Percentiles rank a stretch among this genome's conserved stretches.
Conservation (phyloP, 2,113 vertebrate species). For the Dryoscopus gambensis region DNA sequence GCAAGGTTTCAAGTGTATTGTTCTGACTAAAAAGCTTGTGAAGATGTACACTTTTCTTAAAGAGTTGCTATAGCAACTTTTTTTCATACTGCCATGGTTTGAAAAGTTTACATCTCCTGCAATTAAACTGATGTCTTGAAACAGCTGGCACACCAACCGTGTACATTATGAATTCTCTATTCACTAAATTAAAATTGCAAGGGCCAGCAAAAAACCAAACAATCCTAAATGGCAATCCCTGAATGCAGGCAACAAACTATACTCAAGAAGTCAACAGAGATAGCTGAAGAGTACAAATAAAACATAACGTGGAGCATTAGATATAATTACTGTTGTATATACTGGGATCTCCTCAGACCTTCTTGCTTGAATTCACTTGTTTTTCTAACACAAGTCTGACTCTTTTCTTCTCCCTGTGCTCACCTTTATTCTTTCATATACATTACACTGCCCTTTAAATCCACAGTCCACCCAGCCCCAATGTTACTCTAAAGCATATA, state of each 20-base stretch:
- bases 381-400: not conserved
- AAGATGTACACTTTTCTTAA: not conserved
- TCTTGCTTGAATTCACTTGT: not conserved
- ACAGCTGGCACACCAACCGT: not conserved
- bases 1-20: not conserved
- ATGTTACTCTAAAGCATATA: not conserved
- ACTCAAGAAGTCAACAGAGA: not conserved
- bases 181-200: not conserved
- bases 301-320: not conserved
- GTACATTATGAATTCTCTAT: not conserved
- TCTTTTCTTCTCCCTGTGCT: not conserved
- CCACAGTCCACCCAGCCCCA: not conserved
- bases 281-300: not conserved
- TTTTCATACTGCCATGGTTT: not conserved
- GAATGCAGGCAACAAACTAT: not conserved
- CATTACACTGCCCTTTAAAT: not conserved
- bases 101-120: not conserved
- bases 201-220: not conserved
- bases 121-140: not conserved
- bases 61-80: slow-evolving; percentile 39
- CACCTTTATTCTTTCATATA: not conserved
- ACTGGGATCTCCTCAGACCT: not conserved
- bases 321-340: not conserved
- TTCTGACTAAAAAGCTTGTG: not conserved
- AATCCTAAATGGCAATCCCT: not conserved